A percentile compares a stretch with the other conserved stretches of the same genome.
phyloP scores from a whole-genome alignment of 2,797 vertebrate genomes.

The Uromys caudimaculatus region DNA sequence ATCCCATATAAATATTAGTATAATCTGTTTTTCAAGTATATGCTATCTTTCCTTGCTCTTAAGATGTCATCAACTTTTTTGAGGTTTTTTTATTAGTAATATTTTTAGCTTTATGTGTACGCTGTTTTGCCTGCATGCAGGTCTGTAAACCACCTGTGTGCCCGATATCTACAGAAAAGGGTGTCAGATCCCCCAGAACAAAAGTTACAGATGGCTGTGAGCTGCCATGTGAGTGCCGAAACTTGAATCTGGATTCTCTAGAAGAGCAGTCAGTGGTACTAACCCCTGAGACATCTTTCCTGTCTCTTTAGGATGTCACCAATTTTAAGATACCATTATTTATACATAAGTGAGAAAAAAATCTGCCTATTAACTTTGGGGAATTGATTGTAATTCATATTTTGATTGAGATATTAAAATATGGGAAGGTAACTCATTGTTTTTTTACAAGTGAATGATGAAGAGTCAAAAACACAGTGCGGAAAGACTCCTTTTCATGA shows the following conservation, averaged over 20 bases:
- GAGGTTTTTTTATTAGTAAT: neutral
- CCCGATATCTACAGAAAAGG: neutral
- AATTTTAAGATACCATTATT: neutral
- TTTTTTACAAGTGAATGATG: neutral
- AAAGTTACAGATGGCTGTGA: neutral
- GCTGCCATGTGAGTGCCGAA: neutral
- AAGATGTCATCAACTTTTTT: neutral
- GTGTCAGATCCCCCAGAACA: neutral
- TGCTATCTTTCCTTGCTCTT: neutral
- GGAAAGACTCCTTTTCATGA: neutral
- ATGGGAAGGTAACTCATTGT: neutral
- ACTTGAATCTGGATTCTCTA: neutral
- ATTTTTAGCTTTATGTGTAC: neutral
- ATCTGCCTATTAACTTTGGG: neutral
- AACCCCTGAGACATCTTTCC: neutral
- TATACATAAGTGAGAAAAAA: slow-evolving; percentile 2
- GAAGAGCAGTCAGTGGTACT: neutral
- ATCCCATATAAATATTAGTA: neutral
- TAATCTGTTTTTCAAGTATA: neutral
- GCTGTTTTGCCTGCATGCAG: neutral
- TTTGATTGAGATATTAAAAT: neutral
- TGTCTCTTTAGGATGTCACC: neutral
- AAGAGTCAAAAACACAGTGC: neutral
- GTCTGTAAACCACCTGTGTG: neutral
- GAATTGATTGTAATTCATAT: neutral